phyloP scores from a whole-genome alignment of 2,797 vertebrate genomes.

The Enteromius radiatus region DNA sequence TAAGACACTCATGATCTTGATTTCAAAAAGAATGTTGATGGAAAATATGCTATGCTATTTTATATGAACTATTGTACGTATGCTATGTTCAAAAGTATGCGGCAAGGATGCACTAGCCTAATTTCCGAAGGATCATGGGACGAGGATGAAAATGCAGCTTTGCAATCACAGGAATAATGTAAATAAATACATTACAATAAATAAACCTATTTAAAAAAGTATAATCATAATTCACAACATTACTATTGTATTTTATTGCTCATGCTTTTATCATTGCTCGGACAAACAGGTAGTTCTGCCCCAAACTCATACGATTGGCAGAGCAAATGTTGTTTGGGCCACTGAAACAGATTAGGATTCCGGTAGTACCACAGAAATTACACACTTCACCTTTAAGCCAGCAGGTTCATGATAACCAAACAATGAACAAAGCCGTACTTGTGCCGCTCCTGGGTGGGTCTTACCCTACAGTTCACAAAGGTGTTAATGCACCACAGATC shows the following conservation, averaged over 20 bases:
- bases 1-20: conserved; percentile 63
- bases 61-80: neutral
- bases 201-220: neutral
- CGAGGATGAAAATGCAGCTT: neutral
- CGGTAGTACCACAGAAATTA: conserved; percentile 14
- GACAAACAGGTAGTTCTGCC: neutral
- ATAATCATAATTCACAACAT: neutral
- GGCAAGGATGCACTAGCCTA: neutral
- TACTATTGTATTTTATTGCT: neutral
- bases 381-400: conserved; percentile 24
- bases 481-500: conserved; percentile 61
- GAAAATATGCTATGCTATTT: neutral
- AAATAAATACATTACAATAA: neutral
- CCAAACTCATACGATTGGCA: neutral
- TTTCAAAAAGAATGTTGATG: neutral
- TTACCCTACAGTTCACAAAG: conserved; percentile 56
- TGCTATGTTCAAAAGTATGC: neutral
- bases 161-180: too few species aligned
- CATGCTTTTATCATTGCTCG: neutral
- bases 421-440: conserved; percentile 62
- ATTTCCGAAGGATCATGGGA: neutral
- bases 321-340: neutral
- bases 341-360: neutral
- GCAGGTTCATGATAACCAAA: conserved; percentile 41
- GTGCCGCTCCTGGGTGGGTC: conserved; percentile 50